phyloP scores from a whole-genome alignment of 2,797 vertebrate genomes.

The Gobionotothen gibberifrons region DNA sequence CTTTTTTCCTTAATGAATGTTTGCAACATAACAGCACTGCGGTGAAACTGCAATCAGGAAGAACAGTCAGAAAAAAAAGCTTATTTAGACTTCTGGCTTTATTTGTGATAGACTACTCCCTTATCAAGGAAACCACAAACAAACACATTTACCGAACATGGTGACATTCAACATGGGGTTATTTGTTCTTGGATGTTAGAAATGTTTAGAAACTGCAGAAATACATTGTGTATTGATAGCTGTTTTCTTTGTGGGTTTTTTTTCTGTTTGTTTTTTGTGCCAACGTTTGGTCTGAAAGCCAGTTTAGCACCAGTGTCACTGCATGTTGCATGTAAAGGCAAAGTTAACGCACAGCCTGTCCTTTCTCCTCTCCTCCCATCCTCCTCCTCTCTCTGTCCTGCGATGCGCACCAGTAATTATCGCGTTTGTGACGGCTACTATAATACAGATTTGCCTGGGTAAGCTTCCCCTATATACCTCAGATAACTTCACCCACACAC shows the following conservation, averaged over 20 bases:
- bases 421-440: conserved; percentile 99
- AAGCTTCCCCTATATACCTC: conserved; percentile 93
- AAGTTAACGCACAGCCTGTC: conserved; percentile 93
- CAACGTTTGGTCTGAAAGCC: conserved; percentile 47
- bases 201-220: conserved; percentile 31
- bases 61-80: conserved; percentile 39
- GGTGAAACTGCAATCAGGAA: conserved; percentile 65
- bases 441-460: conserved; percentile 99
- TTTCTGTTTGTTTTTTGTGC: conserved; percentile 46
- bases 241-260: conserved; percentile 54
- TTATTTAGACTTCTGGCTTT: conserved; percentile 58
- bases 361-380: conserved; percentile 82
- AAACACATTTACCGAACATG: conserved; percentile 32
- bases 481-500: conserved; percentile 71
- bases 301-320: conserved; percentile 73
- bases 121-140: conserved; percentile 58
- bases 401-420: conserved; percentile 98
- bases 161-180: conserved; percentile 20
- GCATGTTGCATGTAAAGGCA: conserved; percentile 94
- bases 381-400: conserved; percentile 89
- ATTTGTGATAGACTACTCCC: conserved; percentile 52
- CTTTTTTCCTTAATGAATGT: conserved; percentile 57
- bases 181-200: conserved; percentile 29
- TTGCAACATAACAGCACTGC: conserved; percentile 47
- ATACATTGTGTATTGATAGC: conserved; percentile 36